A percentile compares a stretch with the other conserved stretches of the same genome.
These are phyloP conservation scores for Luperina nickerlii DNA, from an alignment of 2,888 invertebrate species.

Conservation along the genomic window DNA sequence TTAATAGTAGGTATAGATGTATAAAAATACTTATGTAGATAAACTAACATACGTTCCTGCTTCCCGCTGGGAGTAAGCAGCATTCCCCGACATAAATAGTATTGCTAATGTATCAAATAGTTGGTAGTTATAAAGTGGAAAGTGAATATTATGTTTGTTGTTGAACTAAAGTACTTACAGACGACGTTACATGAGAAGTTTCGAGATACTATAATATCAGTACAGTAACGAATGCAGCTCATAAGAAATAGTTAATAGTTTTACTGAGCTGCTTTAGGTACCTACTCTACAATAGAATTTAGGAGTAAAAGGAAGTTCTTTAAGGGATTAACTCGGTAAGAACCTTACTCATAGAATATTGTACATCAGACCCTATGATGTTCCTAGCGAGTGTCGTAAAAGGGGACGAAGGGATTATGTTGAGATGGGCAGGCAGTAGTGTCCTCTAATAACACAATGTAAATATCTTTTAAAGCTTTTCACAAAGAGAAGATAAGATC, in stretches of 20 bases:
- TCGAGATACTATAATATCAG: conserved; percentile 3
- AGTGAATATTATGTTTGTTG: conserved; percentile 46
- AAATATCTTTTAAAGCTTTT: neutral
- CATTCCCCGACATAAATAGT: neutral
- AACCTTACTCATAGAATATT: neutral
- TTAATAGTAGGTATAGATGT: too few relatives aligned
- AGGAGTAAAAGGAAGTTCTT: neutral
- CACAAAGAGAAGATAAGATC: neutral
- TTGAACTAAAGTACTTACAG: conserved; percentile 42
- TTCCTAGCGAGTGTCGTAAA: conserved; percentile 7
- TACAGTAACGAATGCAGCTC: too few relatives aligned
- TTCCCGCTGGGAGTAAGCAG: neutral
- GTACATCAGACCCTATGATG: neutral
- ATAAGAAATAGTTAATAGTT: neutral
- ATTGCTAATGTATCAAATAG: conserved; percentile 19
- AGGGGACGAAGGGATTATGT: conserved; percentile 11
- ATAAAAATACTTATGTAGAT: neutral
- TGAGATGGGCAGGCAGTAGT: neutral
- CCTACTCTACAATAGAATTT: neutral
- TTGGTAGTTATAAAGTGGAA: conserved; percentile 30
- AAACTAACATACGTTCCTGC: neutral
- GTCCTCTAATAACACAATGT: neutral
- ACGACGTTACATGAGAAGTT: conserved; percentile 30
- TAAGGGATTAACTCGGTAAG: neutral
- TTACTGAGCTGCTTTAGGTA: neutral